phyloP scores from a whole-genome alignment of 2,888 invertebrate species.

The Caenorhabditis becei region DNA sequence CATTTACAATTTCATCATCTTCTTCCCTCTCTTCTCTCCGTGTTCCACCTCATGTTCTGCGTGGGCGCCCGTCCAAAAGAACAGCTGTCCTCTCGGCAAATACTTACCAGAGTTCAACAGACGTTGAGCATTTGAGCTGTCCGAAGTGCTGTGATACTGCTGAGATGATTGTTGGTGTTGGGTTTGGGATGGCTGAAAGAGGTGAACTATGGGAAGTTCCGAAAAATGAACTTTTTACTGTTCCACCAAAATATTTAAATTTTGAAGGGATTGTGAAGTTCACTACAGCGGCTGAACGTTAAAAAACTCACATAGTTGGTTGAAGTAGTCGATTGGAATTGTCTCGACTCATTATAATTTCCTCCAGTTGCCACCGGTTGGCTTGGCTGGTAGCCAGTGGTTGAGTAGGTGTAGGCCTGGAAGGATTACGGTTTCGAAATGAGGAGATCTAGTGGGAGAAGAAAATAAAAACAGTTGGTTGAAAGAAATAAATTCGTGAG shows the following conservation, averaged over 20 bases:
- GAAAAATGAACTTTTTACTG: neutral
- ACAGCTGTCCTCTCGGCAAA: constrained; percentile 23
- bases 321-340: constrained; percentile 37
- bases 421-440: neutral
- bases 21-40: neutral
- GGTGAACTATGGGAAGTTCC: too few relatives aligned
- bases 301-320: constrained; percentile 45
- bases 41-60: neutral
- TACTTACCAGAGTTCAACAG: constrained; percentile 62
- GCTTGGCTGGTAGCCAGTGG: constrained; percentile 49
- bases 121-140: constrained; percentile 60
- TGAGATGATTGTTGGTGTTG: constrained; percentile 44
- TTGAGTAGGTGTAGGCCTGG: constrained; percentile 50
- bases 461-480: too few relatives aligned
- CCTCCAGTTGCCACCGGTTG: constrained; percentile 26
- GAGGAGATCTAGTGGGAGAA: too few relatives aligned
- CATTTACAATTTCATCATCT: neutral
- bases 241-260: neutral
- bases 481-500: too few relatives aligned
- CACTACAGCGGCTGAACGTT: neutral
- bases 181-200: constrained; percentile 55
- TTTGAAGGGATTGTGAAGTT: neutral
- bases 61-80: constrained; percentile 33
- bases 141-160: constrained; percentile 42
- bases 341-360: constrained; percentile 50